phyloP scores from a whole-genome alignment of 2,888 invertebrate genomes.

The Limnephilus lunatus region DNA sequence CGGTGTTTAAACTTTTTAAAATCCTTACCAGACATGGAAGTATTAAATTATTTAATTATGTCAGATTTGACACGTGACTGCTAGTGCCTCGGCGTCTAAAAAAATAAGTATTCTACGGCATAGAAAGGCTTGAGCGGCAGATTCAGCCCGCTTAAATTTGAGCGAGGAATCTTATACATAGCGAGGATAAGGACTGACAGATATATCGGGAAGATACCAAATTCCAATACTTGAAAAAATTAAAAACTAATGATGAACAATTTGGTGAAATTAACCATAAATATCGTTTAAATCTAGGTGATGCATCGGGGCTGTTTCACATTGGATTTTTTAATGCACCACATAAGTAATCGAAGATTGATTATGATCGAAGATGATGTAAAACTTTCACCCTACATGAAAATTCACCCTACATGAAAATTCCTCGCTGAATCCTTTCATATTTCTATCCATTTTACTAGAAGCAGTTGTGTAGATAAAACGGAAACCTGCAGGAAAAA shows the following conservation, averaged over 20 bases:
- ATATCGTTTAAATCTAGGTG: neutral
- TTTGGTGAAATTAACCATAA: neutral
- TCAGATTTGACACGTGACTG: too few relatives aligned
- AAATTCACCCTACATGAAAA: neutral
- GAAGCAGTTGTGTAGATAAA: neutral
- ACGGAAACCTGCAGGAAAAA: neutral
- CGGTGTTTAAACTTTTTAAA: too few relatives aligned
- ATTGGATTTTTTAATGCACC: neutral
- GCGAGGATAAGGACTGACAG: too few relatives aligned
- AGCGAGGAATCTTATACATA: too few relatives aligned
- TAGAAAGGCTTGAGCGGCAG: too few relatives aligned
- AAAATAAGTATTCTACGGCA: too few relatives aligned
- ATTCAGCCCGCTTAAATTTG: too few relatives aligned
- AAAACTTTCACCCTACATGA: neutral
- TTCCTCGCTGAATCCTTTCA: neutral
- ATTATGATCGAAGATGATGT: neutral
- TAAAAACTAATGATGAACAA: neutral
- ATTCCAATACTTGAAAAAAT: too few relatives aligned
- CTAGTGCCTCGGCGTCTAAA: too few relatives aligned
- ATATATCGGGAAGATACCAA: too few relatives aligned
- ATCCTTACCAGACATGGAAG: too few relatives aligned
- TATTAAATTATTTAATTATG: too few relatives aligned
- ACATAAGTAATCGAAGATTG: neutral
- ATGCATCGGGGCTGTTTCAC: neutral
- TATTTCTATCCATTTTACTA: neutral